Percentiles rank a stretch among this genome's conserved stretches.
Evolutionary conservation across 2,888 invertebrate species (phyloP).

Genomic region (Drosophila anomalipes): DNA sequence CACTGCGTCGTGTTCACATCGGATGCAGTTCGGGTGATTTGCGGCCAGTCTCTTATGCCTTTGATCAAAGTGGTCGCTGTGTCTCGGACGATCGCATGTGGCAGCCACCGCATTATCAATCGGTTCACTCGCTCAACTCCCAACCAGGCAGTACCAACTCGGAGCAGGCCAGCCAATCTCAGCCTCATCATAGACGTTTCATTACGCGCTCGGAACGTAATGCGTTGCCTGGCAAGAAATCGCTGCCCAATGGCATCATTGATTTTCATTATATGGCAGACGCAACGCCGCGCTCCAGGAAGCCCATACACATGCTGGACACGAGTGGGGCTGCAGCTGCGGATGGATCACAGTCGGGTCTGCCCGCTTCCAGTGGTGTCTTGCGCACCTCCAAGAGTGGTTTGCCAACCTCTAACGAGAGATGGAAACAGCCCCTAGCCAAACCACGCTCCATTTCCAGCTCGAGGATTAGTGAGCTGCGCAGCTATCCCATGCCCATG

Average conservation of each 20-base stretch:
- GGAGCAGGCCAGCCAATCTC: slow-evolving; percentile 26
- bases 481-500: slow-evolving; percentile 79
- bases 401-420: slow-evolving; percentile 85
- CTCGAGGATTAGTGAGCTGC: slow-evolving; percentile 78
- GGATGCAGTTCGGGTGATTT: slow-evolving; percentile 76
- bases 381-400: slow-evolving; percentile 83
- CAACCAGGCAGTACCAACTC: slow-evolving; percentile 62
- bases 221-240: slow-evolving; percentile 80
- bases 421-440: slow-evolving; percentile 85
- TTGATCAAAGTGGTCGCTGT: slow-evolving; percentile 85
- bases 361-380: slow-evolving; percentile 71
- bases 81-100: slow-evolving; percentile 85
- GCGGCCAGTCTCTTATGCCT: slow-evolving; percentile 87
- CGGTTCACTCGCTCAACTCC: slow-evolving; percentile 81
- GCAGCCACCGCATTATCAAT: slow-evolving; percentile 83
- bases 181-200: slow-evolving; percentile 74
- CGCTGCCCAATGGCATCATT: slow-evolving; percentile 83
- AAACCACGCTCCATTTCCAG: slow-evolving; percentile 84
- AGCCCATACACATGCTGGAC: slow-evolving; percentile 89
- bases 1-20: slow-evolving; percentile 87
- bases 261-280: slow-evolving; percentile 90
- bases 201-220: slow-evolving; percentile 83
- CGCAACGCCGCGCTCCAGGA: slow-evolving; percentile 90
- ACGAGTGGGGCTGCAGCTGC: slow-evolving; percentile 13
- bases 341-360: slow-evolving; percentile 3